These are phyloP conservation scores for Pygoscelis adeliae DNA, from an alignment of 2,113 vertebrate genomes.

Conservation along the genomic window DNA sequence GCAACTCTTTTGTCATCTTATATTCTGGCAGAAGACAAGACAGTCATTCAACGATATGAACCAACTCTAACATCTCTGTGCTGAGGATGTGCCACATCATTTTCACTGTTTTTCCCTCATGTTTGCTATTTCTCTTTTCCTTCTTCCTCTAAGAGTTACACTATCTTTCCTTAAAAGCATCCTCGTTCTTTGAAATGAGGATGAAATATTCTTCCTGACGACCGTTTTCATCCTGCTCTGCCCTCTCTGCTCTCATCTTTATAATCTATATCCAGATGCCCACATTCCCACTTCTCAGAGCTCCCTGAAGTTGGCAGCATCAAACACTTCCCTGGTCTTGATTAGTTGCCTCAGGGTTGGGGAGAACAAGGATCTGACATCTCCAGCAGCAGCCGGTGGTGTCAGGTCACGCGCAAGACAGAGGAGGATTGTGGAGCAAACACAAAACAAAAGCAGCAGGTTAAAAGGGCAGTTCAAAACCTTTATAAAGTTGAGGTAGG, in stretches of 20 bases:
- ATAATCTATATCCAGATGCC: background rate
- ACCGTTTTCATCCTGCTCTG: background rate
- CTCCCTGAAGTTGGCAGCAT: background rate
- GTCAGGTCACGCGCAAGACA: background rate
- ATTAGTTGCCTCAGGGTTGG: accelerated
- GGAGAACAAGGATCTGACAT: background rate
- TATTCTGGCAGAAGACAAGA: background rate
- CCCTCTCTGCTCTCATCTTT: background rate
- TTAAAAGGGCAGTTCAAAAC: background rate
- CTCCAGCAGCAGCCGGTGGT: background rate
- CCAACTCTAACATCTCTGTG: background rate
- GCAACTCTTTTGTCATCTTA: background rate
- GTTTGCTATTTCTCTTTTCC: background rate
- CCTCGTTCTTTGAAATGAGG: background rate
- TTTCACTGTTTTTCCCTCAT: background rate
- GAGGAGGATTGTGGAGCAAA: background rate
- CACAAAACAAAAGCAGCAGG: background rate
- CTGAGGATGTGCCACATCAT: background rate
- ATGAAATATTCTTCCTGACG: background rate
- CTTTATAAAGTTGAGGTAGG: background rate
- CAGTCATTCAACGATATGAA: accelerated
- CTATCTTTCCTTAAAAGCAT: background rate
- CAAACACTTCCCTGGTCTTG: background rate
- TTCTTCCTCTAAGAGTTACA: background rate
- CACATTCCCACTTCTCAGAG: background rate